A percentile compares a stretch with the other conserved stretches of the same genome.
Conservation (phyloP, 2,797 vertebrate species). For the Prunella strophiata region DNA sequence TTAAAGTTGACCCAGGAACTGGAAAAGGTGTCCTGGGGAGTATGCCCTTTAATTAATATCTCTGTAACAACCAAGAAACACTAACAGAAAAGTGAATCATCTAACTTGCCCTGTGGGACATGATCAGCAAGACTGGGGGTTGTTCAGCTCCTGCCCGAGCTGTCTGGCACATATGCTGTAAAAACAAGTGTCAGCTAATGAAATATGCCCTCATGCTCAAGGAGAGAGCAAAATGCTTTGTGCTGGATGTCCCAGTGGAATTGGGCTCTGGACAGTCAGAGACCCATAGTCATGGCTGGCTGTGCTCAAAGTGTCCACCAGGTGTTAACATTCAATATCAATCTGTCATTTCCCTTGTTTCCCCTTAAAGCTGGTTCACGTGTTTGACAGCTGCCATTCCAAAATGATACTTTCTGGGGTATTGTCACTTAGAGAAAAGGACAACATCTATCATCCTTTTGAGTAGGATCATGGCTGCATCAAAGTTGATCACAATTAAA, state of each 20-base stretch:
- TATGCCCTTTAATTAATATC: not conserved
- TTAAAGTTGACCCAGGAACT: not conserved
- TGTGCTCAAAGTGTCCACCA: not conserved
- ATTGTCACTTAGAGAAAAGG: not conserved
- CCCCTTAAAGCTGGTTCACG: not conserved
- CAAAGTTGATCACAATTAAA: not conserved
- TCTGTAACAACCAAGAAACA: not conserved
- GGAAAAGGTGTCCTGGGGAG: not conserved
- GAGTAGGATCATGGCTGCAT: not conserved
- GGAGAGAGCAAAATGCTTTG: not conserved
- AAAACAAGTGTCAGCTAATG: conserved; percentile 36
- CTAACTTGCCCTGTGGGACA: not conserved
- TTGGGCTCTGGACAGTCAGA: not conserved
- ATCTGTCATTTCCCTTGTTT: not conserved
- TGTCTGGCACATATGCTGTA: not conserved
- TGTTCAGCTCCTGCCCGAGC: not conserved
- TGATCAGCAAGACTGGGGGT: not conserved
- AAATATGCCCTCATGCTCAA: not conserved
- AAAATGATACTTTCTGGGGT: not conserved
- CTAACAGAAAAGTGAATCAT: not conserved
- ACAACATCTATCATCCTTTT: not conserved
- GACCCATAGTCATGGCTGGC: accelerated
- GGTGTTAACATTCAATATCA: not conserved
- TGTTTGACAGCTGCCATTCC: not conserved
- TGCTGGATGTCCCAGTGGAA: not conserved